A percentile compares a stretch with the other conserved stretches of the same genome.
Evolutionary conservation across 1,140 invertebrate genomes (phyloP).

Genomic region (Saccostrea echinata): DNA sequence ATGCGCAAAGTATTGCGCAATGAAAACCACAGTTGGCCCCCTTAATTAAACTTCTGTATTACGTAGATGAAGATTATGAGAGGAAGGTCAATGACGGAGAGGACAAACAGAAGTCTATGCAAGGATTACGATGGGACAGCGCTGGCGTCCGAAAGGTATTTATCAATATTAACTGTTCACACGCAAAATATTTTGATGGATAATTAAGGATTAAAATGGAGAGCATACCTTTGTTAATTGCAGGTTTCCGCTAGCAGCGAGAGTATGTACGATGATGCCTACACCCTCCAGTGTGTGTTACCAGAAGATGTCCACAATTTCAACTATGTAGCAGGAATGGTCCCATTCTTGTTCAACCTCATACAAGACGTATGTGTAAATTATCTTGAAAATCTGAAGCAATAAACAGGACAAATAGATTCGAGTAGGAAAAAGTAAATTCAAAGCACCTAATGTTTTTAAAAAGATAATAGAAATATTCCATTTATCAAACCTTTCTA

Average conservation of each 20-base stretch:
- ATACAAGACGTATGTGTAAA: constrained; percentile 76
- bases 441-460: too few relatives aligned
- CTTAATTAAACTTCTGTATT: not conserved
- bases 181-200: not conserved
- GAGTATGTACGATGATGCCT: constrained; percentile 79
- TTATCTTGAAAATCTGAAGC: not conserved
- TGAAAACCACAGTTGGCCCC: too few relatives aligned
- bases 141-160: constrained; percentile 76
- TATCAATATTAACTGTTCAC: not conserved
- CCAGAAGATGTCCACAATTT: constrained; percentile 70
- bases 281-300: constrained; percentile 76
- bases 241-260: constrained; percentile 78
- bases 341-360: constrained; percentile 78
- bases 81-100: constrained; percentile 62
- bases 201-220: not conserved
- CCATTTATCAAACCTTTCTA: not conserved
- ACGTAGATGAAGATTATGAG: constrained; percentile 78
- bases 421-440: too few relatives aligned
- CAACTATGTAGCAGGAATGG: constrained; percentile 79
- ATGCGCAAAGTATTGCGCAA: too few relatives aligned
- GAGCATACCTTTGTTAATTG: not conserved
- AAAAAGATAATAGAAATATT: too few relatives aligned
- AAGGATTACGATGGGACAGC: constrained; percentile 77
- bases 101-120: constrained; percentile 74
- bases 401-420: not conserved